A percentile compares a stretch with the other conserved stretches of the same genome.
phyloP scores from a whole-genome alignment of 1,140 invertebrate species.

The Ceratina japonica region DNA sequence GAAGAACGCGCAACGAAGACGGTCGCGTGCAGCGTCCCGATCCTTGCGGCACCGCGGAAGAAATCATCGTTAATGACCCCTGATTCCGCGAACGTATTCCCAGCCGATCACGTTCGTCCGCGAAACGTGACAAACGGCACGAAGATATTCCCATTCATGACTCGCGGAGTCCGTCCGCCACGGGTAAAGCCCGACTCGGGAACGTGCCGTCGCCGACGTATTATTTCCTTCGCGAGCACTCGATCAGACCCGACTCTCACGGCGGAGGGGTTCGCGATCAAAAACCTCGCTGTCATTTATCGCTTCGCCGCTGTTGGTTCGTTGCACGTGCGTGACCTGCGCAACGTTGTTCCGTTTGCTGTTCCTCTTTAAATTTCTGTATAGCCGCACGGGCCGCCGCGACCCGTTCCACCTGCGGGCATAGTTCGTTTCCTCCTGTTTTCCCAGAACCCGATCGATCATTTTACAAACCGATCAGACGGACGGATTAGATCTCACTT shows the following conservation, averaged over 20 bases:
- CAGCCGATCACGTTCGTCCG: background rate
- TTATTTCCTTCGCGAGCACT: slow-evolving; percentile 44
- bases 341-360: slow-evolving; percentile 22
- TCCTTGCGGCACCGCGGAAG: background rate
- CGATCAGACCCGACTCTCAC: slow-evolving; percentile 32
- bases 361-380: background rate
- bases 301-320: slow-evolving; percentile 30
- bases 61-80: background rate
- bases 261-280: slow-evolving; percentile 39
- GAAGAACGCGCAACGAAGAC: no score
- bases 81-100: background rate
- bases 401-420: no score
- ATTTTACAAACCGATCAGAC: background rate
- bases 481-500: slow-evolving; percentile 7
- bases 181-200: slow-evolving; percentile 18
- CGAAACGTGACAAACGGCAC: slow-evolving; percentile 15
- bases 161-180: background rate
- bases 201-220: slow-evolving; percentile 3
- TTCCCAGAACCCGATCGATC: background rate
- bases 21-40: no score
- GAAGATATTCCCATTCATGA: slow-evolving; percentile 23
- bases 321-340: slow-evolving; percentile 52
- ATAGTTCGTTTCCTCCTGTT: background rate
- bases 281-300: slow-evolving; percentile 54
- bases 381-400: no score